Base-by-base conservation (phyloP, 2,888 invertebrate species). In the Apocheima hispidaria region DNA sequence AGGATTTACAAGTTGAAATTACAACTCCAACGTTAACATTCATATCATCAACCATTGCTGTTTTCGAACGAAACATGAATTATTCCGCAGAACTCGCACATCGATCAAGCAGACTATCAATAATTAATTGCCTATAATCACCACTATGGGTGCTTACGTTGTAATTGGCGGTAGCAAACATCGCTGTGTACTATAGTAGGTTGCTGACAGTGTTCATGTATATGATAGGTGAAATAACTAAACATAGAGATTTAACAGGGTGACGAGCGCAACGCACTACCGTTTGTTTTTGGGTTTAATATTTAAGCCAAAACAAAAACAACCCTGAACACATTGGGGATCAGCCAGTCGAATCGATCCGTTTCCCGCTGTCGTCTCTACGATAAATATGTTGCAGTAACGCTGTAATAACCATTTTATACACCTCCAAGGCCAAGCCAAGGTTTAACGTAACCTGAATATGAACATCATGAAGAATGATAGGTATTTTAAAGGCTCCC, bases 381-480 rank as follows among this genome's bases (percentile, higher is more conserved):
- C 16, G 18, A 2, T 14, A 41, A 43, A 43, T 18, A 28, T 28
- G 28, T 44, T 6, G n/a, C 6, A 2, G 12, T 44, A 16, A 28
- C 14, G 44, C 18, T 16, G 28, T 30, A 28, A 30, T 30, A 46
- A 30, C 16, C 46, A 30, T 30, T 46, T 30, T 30, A 30, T 18
- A 16, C 43, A 18, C 30, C 49, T 41, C 54, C 49, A 49, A 40
- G 56, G 23, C 33, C 46, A 48, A 33, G 12, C 33, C 43, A 43
- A 38, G 58, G 51, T 46, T 38, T n/a, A 28, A 7, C 44, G 40
- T 14, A 36, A 43, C 40, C 53, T 26, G 10, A 59, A 51, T 40
- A 51, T 51, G 38, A 51, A 40, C 23, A 41, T 48, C 60, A 60
- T 44, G 49, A 50, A 60, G 51, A 55, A 55, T 38, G 54, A 61